These are phyloP conservation scores for Leptinotarsa rubiginosa DNA, from an alignment of 2,888 invertebrate species.

Conservation along the genomic window DNA sequence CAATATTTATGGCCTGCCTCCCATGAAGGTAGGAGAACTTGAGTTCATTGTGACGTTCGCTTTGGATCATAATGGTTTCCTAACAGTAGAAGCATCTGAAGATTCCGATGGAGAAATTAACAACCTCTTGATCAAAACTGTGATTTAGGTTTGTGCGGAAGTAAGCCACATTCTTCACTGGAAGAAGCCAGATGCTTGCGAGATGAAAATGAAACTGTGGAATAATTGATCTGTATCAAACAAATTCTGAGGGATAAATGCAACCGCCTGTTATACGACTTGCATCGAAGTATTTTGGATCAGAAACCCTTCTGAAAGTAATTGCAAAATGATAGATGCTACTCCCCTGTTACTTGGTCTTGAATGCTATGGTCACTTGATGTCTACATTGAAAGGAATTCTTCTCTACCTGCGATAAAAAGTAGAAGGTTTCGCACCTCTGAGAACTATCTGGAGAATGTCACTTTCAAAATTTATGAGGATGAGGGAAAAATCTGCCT, in stretches of 20 bases:
- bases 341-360: constrained; percentile 50
- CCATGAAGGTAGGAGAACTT: background rate
- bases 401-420: background rate
- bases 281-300: constrained; percentile 36
- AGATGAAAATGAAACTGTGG: background rate
- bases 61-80: background rate
- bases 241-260: background rate
- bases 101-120: background rate
- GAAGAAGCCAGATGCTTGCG: background rate
- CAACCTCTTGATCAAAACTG: background rate
- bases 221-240: background rate
- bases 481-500: constrained; percentile 46
- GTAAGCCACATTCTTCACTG: background rate
- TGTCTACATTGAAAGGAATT: constrained; percentile 36
- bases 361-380: constrained; percentile 37
- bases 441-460: background rate
- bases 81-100: background rate
- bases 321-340: constrained; percentile 44
- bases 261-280: background rate
- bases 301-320: constrained; percentile 30
- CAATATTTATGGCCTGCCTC: constrained; percentile 2
- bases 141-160: background rate
- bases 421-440: background rate
- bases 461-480: constrained; percentile 43
- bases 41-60: background rate